Evolutionary conservation across 2,888 invertebrate species (phyloP).

Genomic region (Zootermopsis nevadensis): DNA sequence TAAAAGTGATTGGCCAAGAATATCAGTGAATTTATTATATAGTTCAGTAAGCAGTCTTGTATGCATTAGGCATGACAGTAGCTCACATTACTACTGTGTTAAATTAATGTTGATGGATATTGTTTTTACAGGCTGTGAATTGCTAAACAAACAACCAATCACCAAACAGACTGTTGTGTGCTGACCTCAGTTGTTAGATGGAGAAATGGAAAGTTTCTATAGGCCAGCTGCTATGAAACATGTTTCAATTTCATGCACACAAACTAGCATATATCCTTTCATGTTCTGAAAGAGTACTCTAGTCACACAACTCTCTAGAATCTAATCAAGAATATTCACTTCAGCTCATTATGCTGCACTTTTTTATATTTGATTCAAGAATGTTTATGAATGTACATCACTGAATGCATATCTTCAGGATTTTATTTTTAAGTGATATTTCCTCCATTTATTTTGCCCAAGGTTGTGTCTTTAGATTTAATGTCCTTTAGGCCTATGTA

Average conservation of each 20-base stretch:
- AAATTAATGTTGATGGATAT: background rate
- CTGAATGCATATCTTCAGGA: conserved; percentile 4
- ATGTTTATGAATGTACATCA: background rate
- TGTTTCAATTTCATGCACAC: background rate
- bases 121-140: conserved; percentile 28
- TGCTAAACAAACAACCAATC: conserved; percentile 24
- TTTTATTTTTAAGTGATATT: background rate
- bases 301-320: conserved; percentile 14
- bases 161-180: conserved; percentile 16
- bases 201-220: background rate
- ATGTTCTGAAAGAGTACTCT: conserved; percentile 6
- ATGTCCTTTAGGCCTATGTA: conserved; percentile 27
- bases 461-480: conserved; percentile 25
- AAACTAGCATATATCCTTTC: conserved; percentile 3
- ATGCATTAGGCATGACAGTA: background rate
- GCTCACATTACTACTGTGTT: background rate
- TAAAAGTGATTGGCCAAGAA: too few species aligned
- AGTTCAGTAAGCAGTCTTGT: background rate
- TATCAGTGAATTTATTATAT: too few species aligned
- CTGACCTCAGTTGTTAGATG: background rate
- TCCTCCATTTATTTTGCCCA: conserved; percentile 22
- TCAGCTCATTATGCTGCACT: background rate
- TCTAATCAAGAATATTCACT: conserved; percentile 1
- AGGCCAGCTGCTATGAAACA: background rate
- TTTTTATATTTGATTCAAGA: conserved; percentile 23